Percentiles rank a stretch among this genome's conserved stretches.
phyloP scores from a whole-genome alignment of 2,888 invertebrate species.

The Eueremaeus valkanovi region DNA sequence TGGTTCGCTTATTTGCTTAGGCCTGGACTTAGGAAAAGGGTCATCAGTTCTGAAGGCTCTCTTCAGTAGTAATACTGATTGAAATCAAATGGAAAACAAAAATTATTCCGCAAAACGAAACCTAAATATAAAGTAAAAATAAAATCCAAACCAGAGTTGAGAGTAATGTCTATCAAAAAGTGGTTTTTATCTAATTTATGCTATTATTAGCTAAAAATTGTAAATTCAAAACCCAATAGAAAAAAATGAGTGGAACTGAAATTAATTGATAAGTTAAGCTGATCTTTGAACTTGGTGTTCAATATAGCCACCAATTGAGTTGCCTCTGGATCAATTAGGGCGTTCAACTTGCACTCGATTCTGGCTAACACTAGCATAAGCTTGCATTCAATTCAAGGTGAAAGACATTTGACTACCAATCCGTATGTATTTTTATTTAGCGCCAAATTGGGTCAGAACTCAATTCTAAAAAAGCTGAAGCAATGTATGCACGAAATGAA shows the following conservation, averaged over 20 bases:
- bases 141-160: not conserved
- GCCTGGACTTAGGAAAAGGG: too few relatives aligned
- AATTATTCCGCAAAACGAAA: too few relatives aligned
- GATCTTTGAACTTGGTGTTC: not conserved
- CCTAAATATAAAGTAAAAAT: too few relatives aligned
- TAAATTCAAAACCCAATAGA: not conserved
- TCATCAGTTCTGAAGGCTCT: too few relatives aligned
- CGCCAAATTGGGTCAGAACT: slow-evolving; percentile 13
- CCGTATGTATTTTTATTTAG: slow-evolving; percentile 3
- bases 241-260: not conserved
- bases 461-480: not conserved
- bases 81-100: too few relatives aligned
- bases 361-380: slow-evolving; percentile 10
- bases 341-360: slow-evolving; percentile 32
- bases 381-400: slow-evolving; percentile 31
- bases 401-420: slow-evolving; percentile 8
- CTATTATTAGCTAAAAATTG: not conserved
- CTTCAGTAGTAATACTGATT: too few relatives aligned
- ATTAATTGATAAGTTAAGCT: not conserved
- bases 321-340: not conserved
- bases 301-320: not conserved
- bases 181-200: not conserved
- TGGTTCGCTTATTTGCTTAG: too few relatives aligned
- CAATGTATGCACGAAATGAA: too few relatives aligned
- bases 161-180: not conserved